Evolutionary conservation across 1,140 invertebrate genomes (phyloP).

Genomic region (Ruditapes philippinarum): DNA sequence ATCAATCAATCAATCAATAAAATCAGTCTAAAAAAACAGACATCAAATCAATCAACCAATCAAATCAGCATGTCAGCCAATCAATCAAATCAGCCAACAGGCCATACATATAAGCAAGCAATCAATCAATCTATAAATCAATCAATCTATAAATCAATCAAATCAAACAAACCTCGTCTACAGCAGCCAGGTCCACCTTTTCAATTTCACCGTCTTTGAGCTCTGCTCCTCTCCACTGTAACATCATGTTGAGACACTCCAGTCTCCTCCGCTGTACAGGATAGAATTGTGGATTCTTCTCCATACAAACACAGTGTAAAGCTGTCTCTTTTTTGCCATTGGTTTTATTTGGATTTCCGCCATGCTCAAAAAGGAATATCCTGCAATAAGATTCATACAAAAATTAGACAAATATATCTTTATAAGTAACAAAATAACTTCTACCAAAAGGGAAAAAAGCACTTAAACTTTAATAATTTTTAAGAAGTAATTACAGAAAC

Average conservation of each 20-base stretch:
- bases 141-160: no score
- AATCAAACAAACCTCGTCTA: constrained; percentile 89
- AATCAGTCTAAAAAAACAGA: no score
- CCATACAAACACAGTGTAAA: constrained; percentile 90
- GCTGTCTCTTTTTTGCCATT: constrained; percentile 90
- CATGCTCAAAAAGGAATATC: constrained; percentile 90
- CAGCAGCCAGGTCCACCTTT: constrained; percentile 89
- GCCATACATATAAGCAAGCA: no score
- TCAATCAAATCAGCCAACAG: neutral
- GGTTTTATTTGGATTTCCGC: constrained; percentile 91
- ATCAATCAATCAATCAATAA: no score
- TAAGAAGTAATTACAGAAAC: no score
- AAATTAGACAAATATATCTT: no score
- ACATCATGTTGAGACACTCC: constrained; percentile 89
- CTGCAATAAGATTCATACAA: constrained; percentile 84
- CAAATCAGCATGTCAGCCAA: neutral
- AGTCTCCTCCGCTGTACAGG: constrained; percentile 89
- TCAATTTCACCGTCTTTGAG: constrained; percentile 89
- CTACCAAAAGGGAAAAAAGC: no score
- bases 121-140: no score
- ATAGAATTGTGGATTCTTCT: constrained; percentile 84
- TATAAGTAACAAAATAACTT: no score
- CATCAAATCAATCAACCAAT: no score
- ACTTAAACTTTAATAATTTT: no score
- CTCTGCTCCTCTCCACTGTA: constrained; percentile 89